These are phyloP conservation scores for Phaonia tiefii DNA, from an alignment of 2,888 invertebrate genomes.

Conservation along the genomic window DNA sequence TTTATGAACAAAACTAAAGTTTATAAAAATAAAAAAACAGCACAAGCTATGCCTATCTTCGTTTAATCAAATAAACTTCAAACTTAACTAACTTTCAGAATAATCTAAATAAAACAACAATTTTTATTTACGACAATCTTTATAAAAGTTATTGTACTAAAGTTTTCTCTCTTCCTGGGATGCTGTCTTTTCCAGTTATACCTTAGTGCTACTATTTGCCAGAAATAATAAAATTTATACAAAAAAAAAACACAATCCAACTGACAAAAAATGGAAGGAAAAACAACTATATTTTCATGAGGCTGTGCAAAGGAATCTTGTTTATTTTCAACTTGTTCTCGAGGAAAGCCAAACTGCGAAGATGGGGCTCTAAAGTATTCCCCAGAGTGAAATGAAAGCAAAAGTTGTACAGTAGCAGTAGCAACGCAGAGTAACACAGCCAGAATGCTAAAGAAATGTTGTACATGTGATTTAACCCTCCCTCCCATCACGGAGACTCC, in stretches of 20 bases:
- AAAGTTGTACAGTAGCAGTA: conserved; percentile 72
- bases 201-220: conserved; percentile 36
- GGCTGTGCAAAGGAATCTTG: conserved; percentile 46
- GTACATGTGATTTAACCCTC: conserved; percentile 43
- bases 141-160: conserved; percentile 63
- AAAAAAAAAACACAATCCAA: conserved; percentile 8
- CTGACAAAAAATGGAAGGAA: background rate
- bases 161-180: conserved; percentile 35
- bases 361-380: conserved; percentile 67
- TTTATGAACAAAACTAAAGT: too few relatives aligned
- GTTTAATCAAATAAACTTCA: conserved; percentile 31
- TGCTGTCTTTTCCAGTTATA: background rate
- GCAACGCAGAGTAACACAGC: conserved; percentile 27
- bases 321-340: conserved; percentile 36
- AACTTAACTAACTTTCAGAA: conserved; percentile 29
- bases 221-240: conserved; percentile 46
- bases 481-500: background rate
- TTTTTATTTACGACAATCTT: conserved; percentile 78
- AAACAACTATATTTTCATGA: conserved; percentile 42
- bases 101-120: conserved; percentile 63
- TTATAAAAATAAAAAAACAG: too few relatives aligned
- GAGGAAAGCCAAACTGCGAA: background rate
- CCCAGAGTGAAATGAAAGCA: conserved; percentile 75
- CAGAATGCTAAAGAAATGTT: conserved; percentile 48
- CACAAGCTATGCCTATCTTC: background rate